These are phyloP conservation scores for Tretioscincus oriximinensis DNA, from an alignment of 2,113 vertebrate genomes.

Conservation along the genomic window DNA sequence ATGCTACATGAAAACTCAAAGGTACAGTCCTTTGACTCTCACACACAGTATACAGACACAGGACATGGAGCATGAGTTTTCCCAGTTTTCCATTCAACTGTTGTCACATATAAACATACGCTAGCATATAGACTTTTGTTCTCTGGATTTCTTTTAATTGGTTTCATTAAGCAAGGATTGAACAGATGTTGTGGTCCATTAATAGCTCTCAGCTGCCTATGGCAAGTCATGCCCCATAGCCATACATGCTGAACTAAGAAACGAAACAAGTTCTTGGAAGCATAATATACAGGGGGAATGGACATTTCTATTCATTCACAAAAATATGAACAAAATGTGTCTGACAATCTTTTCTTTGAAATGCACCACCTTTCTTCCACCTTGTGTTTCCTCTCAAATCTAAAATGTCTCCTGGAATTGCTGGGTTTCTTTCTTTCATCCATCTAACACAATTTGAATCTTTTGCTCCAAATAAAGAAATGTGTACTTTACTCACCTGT, in stretches of 20 bases:
- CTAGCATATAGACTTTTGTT: conserved; percentile 67
- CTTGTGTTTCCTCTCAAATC: background rate
- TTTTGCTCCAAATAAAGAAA: background rate
- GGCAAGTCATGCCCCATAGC: conserved; percentile 57
- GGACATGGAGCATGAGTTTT: conserved; percentile 46
- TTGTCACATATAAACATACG: conserved; percentile 64
- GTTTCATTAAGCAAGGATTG: conserved; percentile 70
- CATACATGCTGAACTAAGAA: conserved; percentile 63
- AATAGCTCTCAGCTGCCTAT: conserved; percentile 76
- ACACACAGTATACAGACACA: too few relatives aligned
- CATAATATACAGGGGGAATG: background rate
- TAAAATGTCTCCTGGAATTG: background rate
- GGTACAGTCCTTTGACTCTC: too few relatives aligned
- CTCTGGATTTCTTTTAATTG: conserved; percentile 70
- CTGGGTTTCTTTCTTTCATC: background rate
- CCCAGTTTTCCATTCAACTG: conserved; percentile 57
- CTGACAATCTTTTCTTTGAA: background rate
- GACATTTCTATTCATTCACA: background rate
- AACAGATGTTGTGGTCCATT: conserved; percentile 75
- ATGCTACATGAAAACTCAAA: too few relatives aligned
- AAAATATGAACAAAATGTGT: background rate
- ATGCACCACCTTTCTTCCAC: background rate
- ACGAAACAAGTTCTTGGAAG: conserved; percentile 21
- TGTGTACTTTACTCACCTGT: background rate
- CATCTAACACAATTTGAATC: background rate